Base-by-base conservation (phyloP, 92 coral and sea anemone species). In the Porites lobata region DNA sequence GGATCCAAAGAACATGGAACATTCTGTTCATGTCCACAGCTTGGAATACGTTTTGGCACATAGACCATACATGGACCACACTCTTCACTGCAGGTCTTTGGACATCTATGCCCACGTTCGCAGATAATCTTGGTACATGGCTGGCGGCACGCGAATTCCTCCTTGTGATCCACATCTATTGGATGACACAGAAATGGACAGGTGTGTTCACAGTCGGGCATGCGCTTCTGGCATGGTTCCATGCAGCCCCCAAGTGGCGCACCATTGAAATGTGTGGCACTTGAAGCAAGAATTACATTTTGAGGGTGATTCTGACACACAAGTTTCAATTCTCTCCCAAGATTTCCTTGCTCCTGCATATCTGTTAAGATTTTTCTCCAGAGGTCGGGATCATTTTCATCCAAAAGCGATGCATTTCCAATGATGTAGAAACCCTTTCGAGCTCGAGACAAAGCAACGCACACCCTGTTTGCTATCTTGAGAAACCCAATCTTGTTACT, bases 391-490 rank as follows among this genome's bases (percentile, higher is more conserved):
- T 90, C 92, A 26, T 93, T 67, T 53, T 85, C 93, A 7, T 86
- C 79, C 93, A 96, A 90, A 89, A 96, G 78, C 38, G 88, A 80
- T 19, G 95, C 58, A 80, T 95, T 95, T 13, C 96, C 96, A 64
- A 94, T 91, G 63, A 93, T 91, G 92, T 61, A 94, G 59, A 94
- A 94, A 9, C 96, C 99, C 83, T 94, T 90, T 51, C 88, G 88
- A 12, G 99, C 99, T 21, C 99, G 78, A n/a, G 99, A 96, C 63
- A 96, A 89, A 1, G 99, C 95, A 53, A 96, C 99, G 78, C 99
- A 96, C 71, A 96, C 94, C 10, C 99, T 92, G 71, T 96, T 96
- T 19, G 90, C 83, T 51, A 72, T 91, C 54, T 90, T 92, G 17
- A 96, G 89, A 54, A 96, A 96, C 26, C 99, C 99, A 77, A 96